Percentiles rank a stretch among this genome's conserved stretches.
Conservation (phyloP, 2,797 vertebrate genomes). For the Moxostoma hubbsi region DNA sequence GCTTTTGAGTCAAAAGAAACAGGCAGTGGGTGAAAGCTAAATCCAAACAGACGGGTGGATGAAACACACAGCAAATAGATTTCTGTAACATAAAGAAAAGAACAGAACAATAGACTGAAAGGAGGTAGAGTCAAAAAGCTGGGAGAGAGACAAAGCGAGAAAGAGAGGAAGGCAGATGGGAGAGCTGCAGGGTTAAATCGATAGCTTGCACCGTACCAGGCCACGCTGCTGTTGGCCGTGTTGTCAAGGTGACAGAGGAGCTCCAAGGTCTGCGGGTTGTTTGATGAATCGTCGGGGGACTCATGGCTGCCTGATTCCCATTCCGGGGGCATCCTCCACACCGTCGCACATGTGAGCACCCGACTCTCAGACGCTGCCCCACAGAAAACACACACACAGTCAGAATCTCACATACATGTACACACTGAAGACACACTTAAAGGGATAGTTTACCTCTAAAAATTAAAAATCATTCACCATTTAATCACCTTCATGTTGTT, state of each 20-base stretch:
- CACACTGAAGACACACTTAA: background rate
- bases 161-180: constrained; percentile 3
- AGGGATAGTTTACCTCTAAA: too few relatives aligned
- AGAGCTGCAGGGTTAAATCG: constrained; percentile 55
- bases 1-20: too few relatives aligned
- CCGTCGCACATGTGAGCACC: constrained; percentile 90
- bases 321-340: constrained; percentile 96
- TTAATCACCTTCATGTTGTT: too few relatives aligned
- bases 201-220: constrained; percentile 87
- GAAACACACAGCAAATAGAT: constrained; percentile 34
- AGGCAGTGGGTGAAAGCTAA: constrained; percentile 35
- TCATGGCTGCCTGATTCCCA: constrained; percentile 94
- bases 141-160: constrained; percentile 5
- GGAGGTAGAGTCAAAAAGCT: constrained; percentile 8
- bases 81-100: constrained; percentile 32
- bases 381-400: constrained; percentile 49
- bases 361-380: constrained; percentile 89
- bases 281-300: constrained; percentile 94
- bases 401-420: constrained; percentile 25
- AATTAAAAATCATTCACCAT: too few relatives aligned
- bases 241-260: constrained; percentile 97
- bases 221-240: constrained; percentile 85
- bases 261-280: constrained; percentile 94
- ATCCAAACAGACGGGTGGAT: constrained; percentile 22
- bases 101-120: constrained; percentile 35